Evolutionary conservation across 2,113 vertebrate species (phyloP), one percentile per base, ranked within the genome.

Genomic region (Cathartes aura): DNA sequence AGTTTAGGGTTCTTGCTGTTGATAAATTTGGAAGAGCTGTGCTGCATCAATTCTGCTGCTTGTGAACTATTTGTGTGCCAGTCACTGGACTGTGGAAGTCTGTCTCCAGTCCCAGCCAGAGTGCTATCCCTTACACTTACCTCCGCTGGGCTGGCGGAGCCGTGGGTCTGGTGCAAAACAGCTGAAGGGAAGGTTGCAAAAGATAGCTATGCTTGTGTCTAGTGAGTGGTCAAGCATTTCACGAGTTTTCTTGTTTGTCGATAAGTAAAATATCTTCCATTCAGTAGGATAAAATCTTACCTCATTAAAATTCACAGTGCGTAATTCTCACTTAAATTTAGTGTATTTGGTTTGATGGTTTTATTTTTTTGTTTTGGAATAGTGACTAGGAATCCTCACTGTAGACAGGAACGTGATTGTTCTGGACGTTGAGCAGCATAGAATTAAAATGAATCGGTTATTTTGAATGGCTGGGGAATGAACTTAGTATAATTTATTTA

Each of bases 71-170:
- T 43, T 40, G 36, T 36, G 32, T 50, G 63, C 13, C 52, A 8
- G 47, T 29, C n/a, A 11, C 38, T 40, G 63, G 50, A 11, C 89
- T 62, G n/a, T 36, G 27, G 32, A 26, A 56, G 30, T 22, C 40
- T 47, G 2, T 34, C 59, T 68, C 20, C 43, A 52, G 47, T 34
- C 30, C 45, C 27, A 29, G 24, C 7, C 62, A 55, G 36, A 36
- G 52, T 1, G 1, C 63, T 48, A n/a, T 40, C n/a, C 47, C 43
- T 21, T 20, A 8, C 3, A 0, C 12, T 9, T n/a, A 5, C 42
- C n/a, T 36, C 11, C 24, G 29, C n/a, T 5, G 38, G 53, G 43
- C 63, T 50, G 27, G 36, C 42, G 48, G 60, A n/a, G 56, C 20
- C 16, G 3, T 2, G 16, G 19, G 8, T 27, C 45, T 70, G 48